Evolutionary conservation across 2,113 vertebrate genomes (phyloP).

Genomic region (Periophthalmodon schlosseri): DNA sequence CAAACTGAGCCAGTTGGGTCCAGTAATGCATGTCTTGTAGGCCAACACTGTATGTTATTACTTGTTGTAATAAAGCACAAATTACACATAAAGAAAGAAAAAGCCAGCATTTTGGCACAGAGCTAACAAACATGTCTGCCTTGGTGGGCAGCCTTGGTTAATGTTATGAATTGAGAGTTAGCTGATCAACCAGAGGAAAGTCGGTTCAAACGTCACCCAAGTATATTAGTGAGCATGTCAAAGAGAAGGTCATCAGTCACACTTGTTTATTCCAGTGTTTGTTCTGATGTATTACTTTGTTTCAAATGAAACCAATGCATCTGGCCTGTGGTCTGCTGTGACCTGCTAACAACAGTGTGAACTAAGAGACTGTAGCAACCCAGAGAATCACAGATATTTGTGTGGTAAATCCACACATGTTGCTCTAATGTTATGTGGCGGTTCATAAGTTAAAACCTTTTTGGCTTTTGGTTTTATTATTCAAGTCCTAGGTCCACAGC

Average conservation of each 20-base stretch:
- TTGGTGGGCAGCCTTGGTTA: too few species aligned
- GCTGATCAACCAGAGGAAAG: too few species aligned
- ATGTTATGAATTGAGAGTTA: too few species aligned
- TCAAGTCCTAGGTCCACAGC: slow-evolving; percentile 34
- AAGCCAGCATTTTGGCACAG: neutral
- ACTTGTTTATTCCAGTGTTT: neutral
- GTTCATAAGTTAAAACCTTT: slow-evolving; percentile 43
- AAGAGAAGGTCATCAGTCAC: neutral
- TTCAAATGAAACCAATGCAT: neutral
- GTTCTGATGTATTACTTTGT: neutral
- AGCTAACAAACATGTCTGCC: neutral
- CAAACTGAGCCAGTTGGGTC: neutral
- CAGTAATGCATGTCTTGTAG: neutral
- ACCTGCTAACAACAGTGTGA: slow-evolving; percentile 38
- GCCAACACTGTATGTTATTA: neutral
- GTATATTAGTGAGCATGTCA: neutral
- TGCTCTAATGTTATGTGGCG: slow-evolving; percentile 43
- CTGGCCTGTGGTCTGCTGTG: neutral
- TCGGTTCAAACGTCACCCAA: too few species aligned
- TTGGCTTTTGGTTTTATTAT: slow-evolving; percentile 56
- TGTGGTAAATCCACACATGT: slow-evolving; percentile 29
- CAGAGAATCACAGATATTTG: slow-evolving; percentile 37
- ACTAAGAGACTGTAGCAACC: slow-evolving; percentile 32
- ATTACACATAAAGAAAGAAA: too few species aligned
- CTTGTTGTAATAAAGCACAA: neutral